Percentiles rank a stretch among this genome's conserved stretches.
Conservation (phyloP, 2,797 vertebrate genomes). For the Leucoraja ocellata region DNA sequence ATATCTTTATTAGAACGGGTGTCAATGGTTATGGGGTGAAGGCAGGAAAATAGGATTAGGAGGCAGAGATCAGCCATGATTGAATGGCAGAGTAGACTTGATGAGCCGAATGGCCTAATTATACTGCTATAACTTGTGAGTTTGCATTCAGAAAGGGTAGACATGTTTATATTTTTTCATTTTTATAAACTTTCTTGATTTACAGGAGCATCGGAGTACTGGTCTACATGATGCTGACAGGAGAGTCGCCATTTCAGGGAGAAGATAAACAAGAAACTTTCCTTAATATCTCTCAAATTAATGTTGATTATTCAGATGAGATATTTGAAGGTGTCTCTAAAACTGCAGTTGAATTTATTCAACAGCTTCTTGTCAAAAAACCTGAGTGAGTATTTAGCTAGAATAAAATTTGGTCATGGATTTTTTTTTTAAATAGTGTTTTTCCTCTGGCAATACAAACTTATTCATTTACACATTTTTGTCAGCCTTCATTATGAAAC, state of each 20-base stretch:
- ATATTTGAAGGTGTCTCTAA: conserved; percentile 77
- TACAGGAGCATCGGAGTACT: conserved; percentile 88
- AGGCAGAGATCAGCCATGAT: too few species aligned
- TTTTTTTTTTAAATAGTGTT: background rate
- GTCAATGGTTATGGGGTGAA: too few species aligned
- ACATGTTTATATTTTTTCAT: background rate
- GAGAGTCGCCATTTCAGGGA: conserved; percentile 85
- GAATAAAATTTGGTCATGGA: background rate
- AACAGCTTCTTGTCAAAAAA: conserved; percentile 80
- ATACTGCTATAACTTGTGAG: too few species aligned
- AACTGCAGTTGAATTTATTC: conserved; percentile 84
- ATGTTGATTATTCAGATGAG: conserved; percentile 85
- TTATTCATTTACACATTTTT: background rate
- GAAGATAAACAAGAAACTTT: conserved; percentile 91
- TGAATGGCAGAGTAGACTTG: too few species aligned
- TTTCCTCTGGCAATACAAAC: background rate
- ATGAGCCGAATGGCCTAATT: too few species aligned
- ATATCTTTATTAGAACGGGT: too few species aligned
- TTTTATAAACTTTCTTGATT: conserved; percentile 39
- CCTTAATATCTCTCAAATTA: conserved; percentile 91
- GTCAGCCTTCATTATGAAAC: background rate
- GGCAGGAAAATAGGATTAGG: too few species aligned
- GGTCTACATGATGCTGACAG: conserved; percentile 88
- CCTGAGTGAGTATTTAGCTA: conserved; percentile 74
- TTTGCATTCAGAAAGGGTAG: background rate